These are phyloP conservation scores for Melanerpes aurifrons DNA, from an alignment of 2,113 vertebrate genomes.

Conservation along the genomic window DNA sequence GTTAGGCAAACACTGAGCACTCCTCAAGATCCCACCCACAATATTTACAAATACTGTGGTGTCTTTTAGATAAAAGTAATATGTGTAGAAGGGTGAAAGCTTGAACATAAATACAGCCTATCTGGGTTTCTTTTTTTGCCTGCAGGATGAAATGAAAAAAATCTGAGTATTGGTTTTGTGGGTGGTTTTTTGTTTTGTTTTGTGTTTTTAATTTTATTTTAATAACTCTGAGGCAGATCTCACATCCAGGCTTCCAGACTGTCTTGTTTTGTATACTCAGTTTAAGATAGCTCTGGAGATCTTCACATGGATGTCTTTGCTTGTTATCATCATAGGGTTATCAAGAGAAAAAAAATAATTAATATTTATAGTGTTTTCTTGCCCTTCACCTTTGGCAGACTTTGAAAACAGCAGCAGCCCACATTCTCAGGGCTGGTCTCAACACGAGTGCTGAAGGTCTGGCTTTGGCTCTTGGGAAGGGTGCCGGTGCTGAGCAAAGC, in stretches of 20 bases:
- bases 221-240: background rate
- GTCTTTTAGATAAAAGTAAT: background rate
- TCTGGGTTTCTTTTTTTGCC: background rate
- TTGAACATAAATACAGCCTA: background rate
- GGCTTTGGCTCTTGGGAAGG: background rate
- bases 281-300: background rate
- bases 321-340: background rate
- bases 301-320: fast-evolving
- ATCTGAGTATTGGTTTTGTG: background rate
- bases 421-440: background rate
- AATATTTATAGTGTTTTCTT: background rate
- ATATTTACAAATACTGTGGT: background rate
- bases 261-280: background rate
- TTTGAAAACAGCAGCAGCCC: background rate
- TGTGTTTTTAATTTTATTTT: background rate
- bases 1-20: background rate
- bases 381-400: background rate
- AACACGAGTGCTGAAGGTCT: background rate
- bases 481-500: background rate
- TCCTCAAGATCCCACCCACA: background rate
- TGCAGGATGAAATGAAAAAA: background rate
- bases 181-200: background rate
- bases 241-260: background rate
- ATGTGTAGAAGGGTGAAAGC: background rate
- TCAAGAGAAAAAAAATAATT: background rate